Evolutionary conservation across 2,797 vertebrate genomes (phyloP).

Genomic region (Okamejei kenojei): DNA sequence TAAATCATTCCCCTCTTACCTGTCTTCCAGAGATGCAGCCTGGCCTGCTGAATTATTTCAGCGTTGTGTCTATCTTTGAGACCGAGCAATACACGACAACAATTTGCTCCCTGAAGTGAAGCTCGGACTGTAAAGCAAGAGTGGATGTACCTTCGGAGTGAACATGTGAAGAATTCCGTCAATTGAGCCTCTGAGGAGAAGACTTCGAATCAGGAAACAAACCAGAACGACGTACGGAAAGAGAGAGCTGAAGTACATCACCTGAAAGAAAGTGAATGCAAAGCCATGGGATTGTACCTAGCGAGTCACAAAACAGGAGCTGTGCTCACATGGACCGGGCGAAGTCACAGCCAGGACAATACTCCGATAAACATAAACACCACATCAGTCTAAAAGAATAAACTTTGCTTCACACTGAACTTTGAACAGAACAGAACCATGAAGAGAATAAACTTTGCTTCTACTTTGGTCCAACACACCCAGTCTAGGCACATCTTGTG

Average conservation of each 20-base stretch:
- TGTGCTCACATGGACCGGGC: neutral
- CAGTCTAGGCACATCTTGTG: too few species aligned
- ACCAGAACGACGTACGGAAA: slow-evolving; percentile 88
- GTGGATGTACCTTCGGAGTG: slow-evolving; percentile 76
- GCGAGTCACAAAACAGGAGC: neutral
- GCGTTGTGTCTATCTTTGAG: too few species aligned
- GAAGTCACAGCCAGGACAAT: neutral
- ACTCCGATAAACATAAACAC: neutral
- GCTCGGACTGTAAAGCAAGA: neutral
- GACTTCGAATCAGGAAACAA: slow-evolving; percentile 81
- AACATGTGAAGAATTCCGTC: slow-evolving; percentile 94
- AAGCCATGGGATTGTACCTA: neutral
- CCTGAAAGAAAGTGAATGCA: slow-evolving; percentile 54
- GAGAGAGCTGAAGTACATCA: slow-evolving; percentile 97
- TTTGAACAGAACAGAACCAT: too few species aligned
- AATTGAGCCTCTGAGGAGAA: slow-evolving; percentile 79
- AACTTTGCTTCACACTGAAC: neutral
- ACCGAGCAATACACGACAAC: too few species aligned
- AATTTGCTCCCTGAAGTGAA: neutral
- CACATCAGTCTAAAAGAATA: neutral
- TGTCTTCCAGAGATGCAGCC: too few species aligned
- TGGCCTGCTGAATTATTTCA: too few species aligned
- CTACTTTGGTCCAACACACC: too few species aligned
- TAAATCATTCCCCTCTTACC: too few species aligned
- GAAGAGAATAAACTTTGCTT: too few species aligned